Evolutionary conservation across 2,797 vertebrate species (phyloP).

Genomic region (Peromyscus aztecus): DNA sequence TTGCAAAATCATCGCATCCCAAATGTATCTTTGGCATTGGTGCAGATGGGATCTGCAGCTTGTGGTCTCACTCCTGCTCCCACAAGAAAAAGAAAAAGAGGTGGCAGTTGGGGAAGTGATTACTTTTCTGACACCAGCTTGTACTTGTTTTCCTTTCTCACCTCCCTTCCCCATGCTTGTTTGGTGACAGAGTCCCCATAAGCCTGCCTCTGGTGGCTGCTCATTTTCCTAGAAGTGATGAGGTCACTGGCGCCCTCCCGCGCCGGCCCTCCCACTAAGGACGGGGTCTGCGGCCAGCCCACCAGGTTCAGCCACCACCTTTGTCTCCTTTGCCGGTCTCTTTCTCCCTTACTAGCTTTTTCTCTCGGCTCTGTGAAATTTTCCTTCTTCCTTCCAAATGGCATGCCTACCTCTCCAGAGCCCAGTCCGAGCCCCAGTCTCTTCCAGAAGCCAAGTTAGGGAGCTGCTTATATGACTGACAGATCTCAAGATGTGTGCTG

Average conservation of each 20-base stretch:
- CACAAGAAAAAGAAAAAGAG: background rate
- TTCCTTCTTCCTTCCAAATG: background rate
- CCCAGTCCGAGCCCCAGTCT: background rate
- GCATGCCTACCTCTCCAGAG: constrained; percentile 9
- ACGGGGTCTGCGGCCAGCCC: background rate
- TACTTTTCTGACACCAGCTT: background rate
- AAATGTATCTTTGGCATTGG: background rate
- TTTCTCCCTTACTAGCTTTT: constrained; percentile 66
- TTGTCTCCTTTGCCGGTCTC: constrained; percentile 59
- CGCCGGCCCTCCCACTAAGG: constrained; percentile 11
- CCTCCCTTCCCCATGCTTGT: constrained; percentile 1
- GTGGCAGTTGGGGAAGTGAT: constrained; percentile 1
- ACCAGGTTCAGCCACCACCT: background rate
- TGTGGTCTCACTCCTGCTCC: background rate
- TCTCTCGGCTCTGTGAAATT: constrained; percentile 49
- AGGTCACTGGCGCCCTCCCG: constrained; percentile 29
- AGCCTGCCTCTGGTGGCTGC: background rate
- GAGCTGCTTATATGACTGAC: constrained; percentile 7
- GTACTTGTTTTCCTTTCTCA: constrained; percentile 26
- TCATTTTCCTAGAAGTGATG: constrained; percentile 58
- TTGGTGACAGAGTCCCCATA: constrained; percentile 26
- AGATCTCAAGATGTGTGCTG: background rate
- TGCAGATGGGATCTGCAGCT: constrained; percentile 10
- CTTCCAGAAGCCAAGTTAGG: background rate
- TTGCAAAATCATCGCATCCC: background rate